A percentile compares a stretch with the other conserved stretches of the same genome.
Conservation (phyloP, 2,113 vertebrate genomes). For the Donacobius atricapilla region DNA sequence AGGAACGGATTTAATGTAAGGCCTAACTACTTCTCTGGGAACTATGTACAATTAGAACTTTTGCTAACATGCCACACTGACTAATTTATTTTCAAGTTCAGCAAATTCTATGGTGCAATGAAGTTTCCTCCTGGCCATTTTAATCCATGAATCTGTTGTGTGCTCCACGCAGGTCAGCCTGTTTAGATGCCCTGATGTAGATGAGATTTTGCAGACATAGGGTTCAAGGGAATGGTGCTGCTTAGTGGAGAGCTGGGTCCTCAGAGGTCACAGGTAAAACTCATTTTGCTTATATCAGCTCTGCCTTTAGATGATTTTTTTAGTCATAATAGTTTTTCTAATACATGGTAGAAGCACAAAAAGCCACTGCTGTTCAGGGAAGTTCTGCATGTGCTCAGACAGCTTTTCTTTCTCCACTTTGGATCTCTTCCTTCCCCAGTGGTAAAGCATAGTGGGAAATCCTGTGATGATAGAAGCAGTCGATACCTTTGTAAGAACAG, state of each 20-base stretch:
- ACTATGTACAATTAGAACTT: conserved; percentile 17
- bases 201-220: background rate
- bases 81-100: conserved; percentile 20
- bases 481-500: conserved; percentile 39
- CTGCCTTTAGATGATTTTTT: background rate
- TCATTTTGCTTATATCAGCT: conserved; percentile 2
- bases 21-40: background rate
- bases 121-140: background rate
- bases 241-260: background rate
- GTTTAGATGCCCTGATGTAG: background rate
- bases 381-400: conserved; percentile 29
- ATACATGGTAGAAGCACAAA: conserved; percentile 13
- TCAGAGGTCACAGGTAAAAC: background rate
- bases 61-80: background rate
- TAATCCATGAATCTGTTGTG: background rate
- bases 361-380: conserved; percentile 45
- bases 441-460: conserved; percentile 33
- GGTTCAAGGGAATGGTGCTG: background rate
- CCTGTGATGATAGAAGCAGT: conserved; percentile 42
- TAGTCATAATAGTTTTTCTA: background rate
- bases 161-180: background rate
- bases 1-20: background rate
- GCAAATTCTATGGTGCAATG: background rate
- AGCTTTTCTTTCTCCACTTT: conserved; percentile 41
- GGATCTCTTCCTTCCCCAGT: conserved; percentile 48